A percentile compares a stretch with the other conserved stretches of the same genome.
Evolutionary conservation across 2,888 invertebrate species (phyloP).

Genomic region (Horisme vitalbata): DNA sequence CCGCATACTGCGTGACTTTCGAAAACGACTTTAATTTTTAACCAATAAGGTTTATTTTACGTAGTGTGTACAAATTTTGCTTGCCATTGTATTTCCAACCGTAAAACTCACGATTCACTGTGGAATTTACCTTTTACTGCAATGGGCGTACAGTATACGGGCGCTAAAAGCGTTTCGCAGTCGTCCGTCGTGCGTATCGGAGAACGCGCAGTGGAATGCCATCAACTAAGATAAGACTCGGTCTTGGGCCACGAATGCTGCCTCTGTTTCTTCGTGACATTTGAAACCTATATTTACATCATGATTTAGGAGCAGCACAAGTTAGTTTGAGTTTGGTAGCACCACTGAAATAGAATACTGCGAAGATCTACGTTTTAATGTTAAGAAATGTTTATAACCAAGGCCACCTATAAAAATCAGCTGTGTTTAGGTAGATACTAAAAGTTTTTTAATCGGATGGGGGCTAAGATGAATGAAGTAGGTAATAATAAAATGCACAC

Average conservation of each 20-base stretch:
- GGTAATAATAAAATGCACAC: not conserved
- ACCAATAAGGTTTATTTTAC: constrained; percentile 75
- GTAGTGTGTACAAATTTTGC: constrained; percentile 40
- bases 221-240: constrained; percentile 77
- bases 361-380: too few species aligned
- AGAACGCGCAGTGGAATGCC: constrained; percentile 76
- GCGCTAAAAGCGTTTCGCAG: constrained; percentile 82
- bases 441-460: not conserved
- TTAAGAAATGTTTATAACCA: too few species aligned
- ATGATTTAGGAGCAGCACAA: constrained; percentile 35
- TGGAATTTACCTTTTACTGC: constrained; percentile 35
- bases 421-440: not conserved
- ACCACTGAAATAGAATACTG: too few species aligned
- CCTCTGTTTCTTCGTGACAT: constrained; percentile 54
- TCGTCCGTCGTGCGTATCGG: constrained; percentile 79
- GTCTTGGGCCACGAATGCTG: constrained; percentile 57
- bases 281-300: constrained; percentile 52
- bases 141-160: constrained; percentile 57
- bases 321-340: constrained; percentile 9
- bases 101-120: constrained; percentile 37
- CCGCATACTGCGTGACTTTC: constrained; percentile 74
- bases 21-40: constrained; percentile 74
- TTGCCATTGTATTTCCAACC: constrained; percentile 40
- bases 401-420: too few species aligned
- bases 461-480: not conserved